These are phyloP conservation scores for Zygothrica quintamaculata DNA, from an alignment of 2,888 invertebrate genomes.

Conservation along the genomic window DNA sequence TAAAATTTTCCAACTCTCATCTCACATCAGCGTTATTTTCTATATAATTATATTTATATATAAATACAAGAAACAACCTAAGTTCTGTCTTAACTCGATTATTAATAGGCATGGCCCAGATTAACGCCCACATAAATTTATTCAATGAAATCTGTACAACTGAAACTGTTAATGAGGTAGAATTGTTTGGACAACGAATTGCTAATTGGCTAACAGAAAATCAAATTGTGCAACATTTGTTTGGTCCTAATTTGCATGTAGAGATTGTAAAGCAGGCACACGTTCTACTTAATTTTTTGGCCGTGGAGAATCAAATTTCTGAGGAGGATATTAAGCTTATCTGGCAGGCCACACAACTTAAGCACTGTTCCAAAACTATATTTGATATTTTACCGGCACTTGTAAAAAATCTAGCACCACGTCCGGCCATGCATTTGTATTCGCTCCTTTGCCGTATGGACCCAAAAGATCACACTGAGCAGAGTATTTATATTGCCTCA, in stretches of 20 bases:
- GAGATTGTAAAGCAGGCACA: slow-evolving; percentile 98
- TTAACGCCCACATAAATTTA: slow-evolving; percentile 96
- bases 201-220: slow-evolving; percentile 95
- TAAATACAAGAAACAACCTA: too few species aligned
- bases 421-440: slow-evolving; percentile 94
- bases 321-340: slow-evolving; percentile 96
- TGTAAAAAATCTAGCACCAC: slow-evolving; percentile 94
- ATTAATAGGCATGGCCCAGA: slow-evolving; percentile 92
- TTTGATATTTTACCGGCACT: slow-evolving; percentile 95
- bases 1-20: too few species aligned
- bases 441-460: slow-evolving; percentile 94
- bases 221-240: slow-evolving; percentile 96
- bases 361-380: slow-evolving; percentile 97
- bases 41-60: too few species aligned
- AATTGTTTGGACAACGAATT: slow-evolving; percentile 92
- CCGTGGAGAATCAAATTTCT: slow-evolving; percentile 95
- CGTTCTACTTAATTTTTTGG: slow-evolving; percentile 95
- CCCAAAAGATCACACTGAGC: slow-evolving; percentile 96
- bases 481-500: slow-evolving; percentile 95
- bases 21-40: too few species aligned
- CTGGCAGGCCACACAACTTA: slow-evolving; percentile 97
- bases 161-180: slow-evolving; percentile 93
- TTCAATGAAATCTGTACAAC: slow-evolving; percentile 96
- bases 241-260: slow-evolving; percentile 98
- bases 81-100: too few species aligned